phyloP scores from a whole-genome alignment of 2,888 invertebrate species.

The Drosophila paramelanica region DNA sequence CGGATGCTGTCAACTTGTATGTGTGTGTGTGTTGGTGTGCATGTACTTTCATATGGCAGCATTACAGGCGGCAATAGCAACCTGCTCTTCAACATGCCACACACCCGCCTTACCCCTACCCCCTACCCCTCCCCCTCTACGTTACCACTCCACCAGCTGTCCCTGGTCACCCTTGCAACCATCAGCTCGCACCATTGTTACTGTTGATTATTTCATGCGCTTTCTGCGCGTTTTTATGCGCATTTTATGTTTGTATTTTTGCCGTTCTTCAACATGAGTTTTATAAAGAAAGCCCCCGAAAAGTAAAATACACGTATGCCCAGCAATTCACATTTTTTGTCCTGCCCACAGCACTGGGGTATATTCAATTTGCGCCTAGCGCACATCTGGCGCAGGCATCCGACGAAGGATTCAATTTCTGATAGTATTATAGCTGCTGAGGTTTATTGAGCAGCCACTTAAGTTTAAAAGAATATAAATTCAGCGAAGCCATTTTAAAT shows the following conservation, averaged over 20 bases:
- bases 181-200: conserved; percentile 61
- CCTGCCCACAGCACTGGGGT: conserved; percentile 15
- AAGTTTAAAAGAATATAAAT: too few species aligned
- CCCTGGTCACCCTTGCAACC: conserved; percentile 40
- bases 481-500: too few species aligned
- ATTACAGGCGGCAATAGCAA: conserved; percentile 21
- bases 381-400: not conserved
- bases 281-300: conserved; percentile 43
- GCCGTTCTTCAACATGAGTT: conserved; percentile 36
- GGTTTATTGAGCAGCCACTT: too few species aligned
- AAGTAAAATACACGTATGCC: conserved; percentile 35
- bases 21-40: conserved; percentile 3
- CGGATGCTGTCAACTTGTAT: conserved; percentile 71
- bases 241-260: conserved; percentile 78
- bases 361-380: conserved; percentile 5
- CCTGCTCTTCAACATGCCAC: not conserved
- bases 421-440: too few species aligned
- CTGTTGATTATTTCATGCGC: conserved; percentile 79
- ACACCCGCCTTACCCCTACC: conserved; percentile 1
- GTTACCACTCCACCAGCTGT: conserved; percentile 1
- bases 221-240: conserved; percentile 76
- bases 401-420: too few species aligned
- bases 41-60: conserved; percentile 27
- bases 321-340: conserved; percentile 34
- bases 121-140: not conserved